A percentile compares a stretch with the other conserved stretches of the same genome.
These are phyloP conservation scores for Dipodomys spectabilis DNA, from an alignment of 2,113 vertebrate species.

Conservation along the genomic window DNA sequence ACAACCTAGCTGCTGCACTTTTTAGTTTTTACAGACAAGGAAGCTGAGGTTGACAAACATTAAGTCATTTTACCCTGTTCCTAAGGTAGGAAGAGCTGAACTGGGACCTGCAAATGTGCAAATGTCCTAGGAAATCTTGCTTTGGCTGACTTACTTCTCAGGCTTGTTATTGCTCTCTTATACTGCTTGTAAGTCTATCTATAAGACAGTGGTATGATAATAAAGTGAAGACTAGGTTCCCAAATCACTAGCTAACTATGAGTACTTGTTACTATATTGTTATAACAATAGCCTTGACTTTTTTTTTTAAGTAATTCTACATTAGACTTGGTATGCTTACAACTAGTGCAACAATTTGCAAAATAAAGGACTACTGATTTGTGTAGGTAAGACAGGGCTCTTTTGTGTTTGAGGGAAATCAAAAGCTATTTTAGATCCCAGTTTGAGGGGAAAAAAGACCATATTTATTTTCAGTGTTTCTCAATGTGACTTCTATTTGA, in stretches of 20 bases:
- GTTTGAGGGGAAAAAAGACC: background rate
- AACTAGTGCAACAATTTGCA: background rate
- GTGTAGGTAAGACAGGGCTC: background rate
- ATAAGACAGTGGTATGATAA: background rate
- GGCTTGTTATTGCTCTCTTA: background rate
- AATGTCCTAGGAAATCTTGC: background rate
- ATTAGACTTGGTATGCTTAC: background rate
- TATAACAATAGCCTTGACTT: background rate
- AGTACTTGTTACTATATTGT: background rate
- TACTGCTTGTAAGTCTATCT: background rate
- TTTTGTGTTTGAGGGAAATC: conserved; percentile 33
- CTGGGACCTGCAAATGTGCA: background rate
- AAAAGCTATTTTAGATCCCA: conserved; percentile 24
- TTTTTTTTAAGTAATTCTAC: background rate
- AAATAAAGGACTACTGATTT: background rate
- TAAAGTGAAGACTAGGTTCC: background rate
- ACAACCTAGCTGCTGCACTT: background rate
- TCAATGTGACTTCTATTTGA: background rate
- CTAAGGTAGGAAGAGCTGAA: background rate
- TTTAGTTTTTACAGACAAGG: background rate
- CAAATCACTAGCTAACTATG: background rate
- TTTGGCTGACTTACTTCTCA: background rate
- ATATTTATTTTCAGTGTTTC: conserved; percentile 35
- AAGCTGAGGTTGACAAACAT: background rate
- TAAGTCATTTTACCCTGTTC: background rate